Percentiles rank a stretch among this genome's conserved stretches.
phyloP scores from a whole-genome alignment of 2,888 invertebrate species.

The Dascillus cervinus region DNA sequence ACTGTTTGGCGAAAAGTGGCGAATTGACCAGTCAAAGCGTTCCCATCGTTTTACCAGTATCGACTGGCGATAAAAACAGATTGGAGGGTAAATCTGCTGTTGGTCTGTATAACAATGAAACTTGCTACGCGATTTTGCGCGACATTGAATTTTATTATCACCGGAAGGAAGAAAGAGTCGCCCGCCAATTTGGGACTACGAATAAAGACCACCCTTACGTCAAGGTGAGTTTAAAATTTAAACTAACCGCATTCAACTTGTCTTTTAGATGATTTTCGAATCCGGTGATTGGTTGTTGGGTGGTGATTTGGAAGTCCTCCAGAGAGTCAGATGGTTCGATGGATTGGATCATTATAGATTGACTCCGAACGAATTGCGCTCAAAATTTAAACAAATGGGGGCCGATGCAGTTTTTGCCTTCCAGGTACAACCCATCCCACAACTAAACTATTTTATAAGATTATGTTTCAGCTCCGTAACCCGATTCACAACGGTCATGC shows the following conservation, averaged over 20 bases:
- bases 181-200: constrained; percentile 87
- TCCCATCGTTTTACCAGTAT: constrained; percentile 85
- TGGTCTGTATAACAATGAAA: constrained; percentile 56
- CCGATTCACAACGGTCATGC: constrained; percentile 99
- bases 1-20: constrained; percentile 60
- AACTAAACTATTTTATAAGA: not conserved
- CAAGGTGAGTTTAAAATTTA: constrained; percentile 39
- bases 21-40: constrained; percentile 83
- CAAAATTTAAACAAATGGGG: constrained; percentile 67
- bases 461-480: constrained; percentile 59
- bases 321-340: constrained; percentile 86
- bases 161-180: constrained; percentile 86
- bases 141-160: constrained; percentile 92
- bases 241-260: not conserved
- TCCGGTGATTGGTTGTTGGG: constrained; percentile 95
- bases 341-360: constrained; percentile 90
- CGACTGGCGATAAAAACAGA: constrained; percentile 64
- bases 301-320: constrained; percentile 86
- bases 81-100: constrained; percentile 60
- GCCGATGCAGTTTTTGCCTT: constrained; percentile 99
- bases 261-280: constrained; percentile 68
- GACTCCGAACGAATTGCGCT: constrained; percentile 88
- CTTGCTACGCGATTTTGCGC: constrained; percentile 68
- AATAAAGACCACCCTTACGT: constrained; percentile 84
- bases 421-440: constrained; percentile 48